Percentiles rank a stretch among this genome's conserved stretches.
Evolutionary conservation across 2,113 vertebrate species (phyloP).

Genomic region (Halichoerus grypus): DNA sequence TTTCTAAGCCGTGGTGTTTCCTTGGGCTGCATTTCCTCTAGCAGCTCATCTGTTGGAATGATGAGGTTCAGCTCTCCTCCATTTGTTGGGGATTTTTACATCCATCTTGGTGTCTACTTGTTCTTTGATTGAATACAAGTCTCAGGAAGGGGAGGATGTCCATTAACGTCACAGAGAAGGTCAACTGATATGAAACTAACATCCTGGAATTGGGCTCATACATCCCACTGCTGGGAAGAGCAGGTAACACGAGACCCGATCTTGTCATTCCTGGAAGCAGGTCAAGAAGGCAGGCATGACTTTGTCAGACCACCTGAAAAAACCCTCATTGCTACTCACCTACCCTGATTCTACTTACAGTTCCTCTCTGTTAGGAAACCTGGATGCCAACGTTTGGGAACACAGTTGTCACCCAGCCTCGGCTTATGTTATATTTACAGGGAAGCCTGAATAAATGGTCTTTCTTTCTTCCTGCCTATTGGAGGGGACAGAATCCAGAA

Average conservation of each 20-base stretch:
- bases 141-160: not conserved
- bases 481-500: not conserved
- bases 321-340: not conserved
- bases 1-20: not conserved
- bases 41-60: not conserved
- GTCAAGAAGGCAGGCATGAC: not conserved
- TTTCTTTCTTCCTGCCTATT: not conserved
- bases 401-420: not conserved
- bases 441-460: not conserved
- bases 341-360: rapidly evolving
- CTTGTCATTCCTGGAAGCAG: not conserved
- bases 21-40: not conserved
- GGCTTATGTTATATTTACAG: not conserved
- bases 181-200: not conserved
- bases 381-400: not conserved
- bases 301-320: not conserved
- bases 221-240: not conserved
- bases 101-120: not conserved
- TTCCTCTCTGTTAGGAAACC: not conserved
- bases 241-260: not conserved
- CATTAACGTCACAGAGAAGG: not conserved
- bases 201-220: not conserved
- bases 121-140: not conserved
- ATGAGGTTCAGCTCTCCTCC: not conserved
- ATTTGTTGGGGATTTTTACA: not conserved